Evolutionary conservation across 2,113 vertebrate species (phyloP).

Genomic region (Apodemus speciosus): DNA sequence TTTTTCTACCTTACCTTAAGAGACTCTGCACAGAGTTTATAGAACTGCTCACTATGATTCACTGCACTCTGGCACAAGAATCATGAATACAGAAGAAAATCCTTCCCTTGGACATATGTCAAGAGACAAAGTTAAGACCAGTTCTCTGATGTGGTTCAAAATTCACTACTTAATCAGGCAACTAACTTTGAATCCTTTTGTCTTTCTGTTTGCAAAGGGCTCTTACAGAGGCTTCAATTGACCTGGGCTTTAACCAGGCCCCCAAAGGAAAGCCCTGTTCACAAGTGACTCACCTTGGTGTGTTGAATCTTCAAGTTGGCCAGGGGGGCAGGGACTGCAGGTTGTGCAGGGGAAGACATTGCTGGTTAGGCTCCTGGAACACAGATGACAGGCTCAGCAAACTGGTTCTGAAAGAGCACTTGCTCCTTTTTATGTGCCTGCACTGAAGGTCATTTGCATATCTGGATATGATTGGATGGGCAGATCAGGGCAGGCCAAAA

Average conservation of each 20-base stretch:
- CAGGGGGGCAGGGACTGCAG: conserved; percentile 85
- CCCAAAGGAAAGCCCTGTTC: conserved; percentile 46
- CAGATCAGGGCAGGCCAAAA: conserved; percentile 76
- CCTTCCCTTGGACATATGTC: conserved; percentile 52
- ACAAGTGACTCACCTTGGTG: conserved; percentile 88
- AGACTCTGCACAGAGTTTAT: not conserved
- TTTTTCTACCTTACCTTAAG: not conserved
- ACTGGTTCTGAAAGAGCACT: conserved; percentile 83
- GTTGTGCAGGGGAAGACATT: conserved; percentile 78
- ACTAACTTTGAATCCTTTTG: conserved; percentile 55
- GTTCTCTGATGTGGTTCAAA: not conserved
- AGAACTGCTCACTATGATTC: conserved; percentile 49
- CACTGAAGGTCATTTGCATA: conserved; percentile 87
- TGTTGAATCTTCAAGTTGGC: conserved; percentile 87
- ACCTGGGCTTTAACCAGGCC: conserved; percentile 39
- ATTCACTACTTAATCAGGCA: conserved; percentile 37
- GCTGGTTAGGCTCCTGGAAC: conserved; percentile 82
- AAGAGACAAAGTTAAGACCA: conserved; percentile 46
- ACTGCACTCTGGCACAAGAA: conserved; percentile 13
- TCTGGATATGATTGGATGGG: conserved; percentile 85
- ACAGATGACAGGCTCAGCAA: conserved; percentile 80
- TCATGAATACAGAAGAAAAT: conserved; percentile 32
- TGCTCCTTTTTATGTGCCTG: conserved; percentile 83
- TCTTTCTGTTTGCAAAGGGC: conserved; percentile 49
- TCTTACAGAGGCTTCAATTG: conserved; percentile 36